Conservation (phyloP, 1,140 invertebrate species). For the Aphelenchoides avenae region DNA sequence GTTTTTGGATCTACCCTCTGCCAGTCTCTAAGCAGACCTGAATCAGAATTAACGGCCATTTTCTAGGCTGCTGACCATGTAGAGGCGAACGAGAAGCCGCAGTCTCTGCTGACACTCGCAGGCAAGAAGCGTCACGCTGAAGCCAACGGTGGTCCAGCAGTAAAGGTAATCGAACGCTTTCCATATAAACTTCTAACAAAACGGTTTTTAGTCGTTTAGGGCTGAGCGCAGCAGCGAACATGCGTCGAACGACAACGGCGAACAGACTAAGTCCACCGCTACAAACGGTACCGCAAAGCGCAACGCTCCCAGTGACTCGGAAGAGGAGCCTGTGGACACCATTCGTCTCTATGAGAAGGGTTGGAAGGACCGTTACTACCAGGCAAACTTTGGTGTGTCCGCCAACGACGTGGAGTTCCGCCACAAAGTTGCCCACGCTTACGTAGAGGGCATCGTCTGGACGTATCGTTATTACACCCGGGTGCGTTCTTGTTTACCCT, state of each 20-base stretch:
- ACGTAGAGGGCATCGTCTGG: conserved; percentile 93
- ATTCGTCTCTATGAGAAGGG: conserved; percentile 94
- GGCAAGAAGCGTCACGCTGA: conserved; percentile 15
- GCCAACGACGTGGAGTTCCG: conserved; percentile 78
- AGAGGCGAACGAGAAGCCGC: conserved; percentile 20
- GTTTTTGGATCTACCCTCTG: no score
- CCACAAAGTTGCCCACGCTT: conserved; percentile 78
- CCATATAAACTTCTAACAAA: no score
- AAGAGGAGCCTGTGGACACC: conserved; percentile 80
- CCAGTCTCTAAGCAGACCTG: no score
- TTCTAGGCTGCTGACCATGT: conserved; percentile 1
- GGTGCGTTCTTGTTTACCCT: conserved; percentile 55
- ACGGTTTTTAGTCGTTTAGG: conserved; percentile 60
- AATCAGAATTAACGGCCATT: background rate
- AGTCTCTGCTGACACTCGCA: conserved; percentile 28
- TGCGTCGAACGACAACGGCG: background rate
- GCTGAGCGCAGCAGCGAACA: conserved; percentile 65
- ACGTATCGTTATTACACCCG: conserved; percentile 97
- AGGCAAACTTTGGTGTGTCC: conserved; percentile 87
- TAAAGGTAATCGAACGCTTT: no score
- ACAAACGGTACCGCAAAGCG: no score
- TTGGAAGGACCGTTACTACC: conserved; percentile 94
- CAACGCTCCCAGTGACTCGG: conserved; percentile 62
- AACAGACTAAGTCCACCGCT: no score
- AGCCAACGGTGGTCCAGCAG: conserved; percentile 18